phyloP scores from a whole-genome alignment of 2,888 invertebrate species.

The Pseudococcus longispinus region DNA sequence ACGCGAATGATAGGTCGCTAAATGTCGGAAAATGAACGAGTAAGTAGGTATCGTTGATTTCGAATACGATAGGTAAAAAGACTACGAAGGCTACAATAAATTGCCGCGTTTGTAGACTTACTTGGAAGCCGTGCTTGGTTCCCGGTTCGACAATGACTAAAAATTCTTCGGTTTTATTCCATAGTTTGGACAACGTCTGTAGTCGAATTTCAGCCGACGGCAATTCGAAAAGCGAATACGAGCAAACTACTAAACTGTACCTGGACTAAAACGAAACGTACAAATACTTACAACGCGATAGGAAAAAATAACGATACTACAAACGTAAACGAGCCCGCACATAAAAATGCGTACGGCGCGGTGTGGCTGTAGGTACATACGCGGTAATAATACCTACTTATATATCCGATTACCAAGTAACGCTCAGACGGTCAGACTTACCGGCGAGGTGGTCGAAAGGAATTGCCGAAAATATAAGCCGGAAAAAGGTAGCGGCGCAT shows the following conservation, averaged over 20 bases:
- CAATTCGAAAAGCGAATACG: slow-evolving; percentile 82
- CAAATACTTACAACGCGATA: not conserved
- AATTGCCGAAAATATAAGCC: slow-evolving; percentile 81
- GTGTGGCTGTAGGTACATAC: no score
- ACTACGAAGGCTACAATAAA: no score
- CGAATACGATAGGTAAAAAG: no score
- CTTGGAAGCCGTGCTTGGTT: slow-evolving; percentile 78
- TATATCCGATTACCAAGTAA: no score
- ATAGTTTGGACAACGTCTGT: slow-evolving; percentile 76
- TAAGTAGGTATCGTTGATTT: not conserved
- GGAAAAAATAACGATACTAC: no score
- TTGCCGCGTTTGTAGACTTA: no score
- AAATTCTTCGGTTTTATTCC: slow-evolving; percentile 85
- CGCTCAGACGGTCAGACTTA: slow-evolving; percentile 61
- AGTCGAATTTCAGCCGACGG: slow-evolving; percentile 72
- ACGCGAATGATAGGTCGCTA: no score
- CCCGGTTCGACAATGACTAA: slow-evolving; percentile 86
- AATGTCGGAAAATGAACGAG: not conserved
- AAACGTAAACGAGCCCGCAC: no score
- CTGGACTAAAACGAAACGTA: slow-evolving; percentile 64
- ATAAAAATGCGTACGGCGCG: no score
- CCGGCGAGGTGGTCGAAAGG: slow-evolving; percentile 71
- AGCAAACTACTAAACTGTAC: slow-evolving; percentile 82
- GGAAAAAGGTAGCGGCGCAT: slow-evolving; percentile 66
- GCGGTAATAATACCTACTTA: no score